A percentile compares a stretch with the other conserved stretches of the same genome.
These are phyloP conservation scores for Eupithecia subumbrata DNA, from an alignment of 2,888 invertebrate species.

Conservation along the genomic window DNA sequence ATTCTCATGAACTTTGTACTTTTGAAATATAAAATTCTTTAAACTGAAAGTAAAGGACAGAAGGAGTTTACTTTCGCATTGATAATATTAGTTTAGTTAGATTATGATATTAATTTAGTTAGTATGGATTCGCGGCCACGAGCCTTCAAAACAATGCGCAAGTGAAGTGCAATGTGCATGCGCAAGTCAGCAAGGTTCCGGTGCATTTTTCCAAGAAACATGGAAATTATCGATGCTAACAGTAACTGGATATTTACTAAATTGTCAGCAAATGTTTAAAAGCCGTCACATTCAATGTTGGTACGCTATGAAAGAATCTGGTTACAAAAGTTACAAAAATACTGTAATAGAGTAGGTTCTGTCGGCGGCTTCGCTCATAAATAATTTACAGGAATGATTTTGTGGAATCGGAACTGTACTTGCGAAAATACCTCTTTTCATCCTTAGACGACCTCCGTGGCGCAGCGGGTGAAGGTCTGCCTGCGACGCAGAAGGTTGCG, in stretches of 20 bases:
- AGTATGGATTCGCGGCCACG: neutral
- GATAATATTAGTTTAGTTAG: neutral
- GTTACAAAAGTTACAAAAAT: neutral
- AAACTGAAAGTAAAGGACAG: too few species aligned
- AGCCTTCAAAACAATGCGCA: conserved; percentile 1
- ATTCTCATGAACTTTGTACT: too few species aligned
- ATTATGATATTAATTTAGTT: too few species aligned
- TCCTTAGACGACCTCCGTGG: too few species aligned
- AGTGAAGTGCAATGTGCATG: neutral
- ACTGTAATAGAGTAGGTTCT: neutral
- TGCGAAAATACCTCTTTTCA: too few species aligned
- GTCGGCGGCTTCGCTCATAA: neutral
- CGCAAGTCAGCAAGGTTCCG: conserved; percentile 19
- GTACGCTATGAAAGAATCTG: neutral
- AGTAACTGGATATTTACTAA: conserved; percentile 21
- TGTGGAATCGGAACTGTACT: too few species aligned
- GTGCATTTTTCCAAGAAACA: conserved; percentile 25
- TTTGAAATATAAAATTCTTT: too few species aligned
- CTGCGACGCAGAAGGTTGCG: too few species aligned
- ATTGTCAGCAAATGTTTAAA: conserved; percentile 7
- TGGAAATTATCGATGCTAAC: conserved; percentile 13
- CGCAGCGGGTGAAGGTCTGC: too few species aligned
- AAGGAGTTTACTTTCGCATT: neutral
- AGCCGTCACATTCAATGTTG: neutral
- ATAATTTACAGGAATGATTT: too few species aligned